Evolutionary conservation across 2,797 vertebrate genomes (phyloP).

Genomic region (Cirrhinus mrigala): DNA sequence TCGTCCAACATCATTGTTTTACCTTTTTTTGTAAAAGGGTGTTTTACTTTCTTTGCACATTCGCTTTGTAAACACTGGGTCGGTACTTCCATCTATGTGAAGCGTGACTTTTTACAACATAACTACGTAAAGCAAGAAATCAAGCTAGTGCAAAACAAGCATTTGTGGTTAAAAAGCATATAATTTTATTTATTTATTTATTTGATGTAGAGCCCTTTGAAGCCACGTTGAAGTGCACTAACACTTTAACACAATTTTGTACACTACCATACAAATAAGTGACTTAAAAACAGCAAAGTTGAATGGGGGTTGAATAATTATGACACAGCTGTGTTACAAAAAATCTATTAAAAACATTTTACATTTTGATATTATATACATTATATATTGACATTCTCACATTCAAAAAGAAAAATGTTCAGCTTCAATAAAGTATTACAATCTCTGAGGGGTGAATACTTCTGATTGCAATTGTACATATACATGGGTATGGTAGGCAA

Average conservation of each 20-base stretch:
- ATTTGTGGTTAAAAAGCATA: too few relatives aligned
- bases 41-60: too few relatives aligned
- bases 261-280: background rate
- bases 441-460: background rate
- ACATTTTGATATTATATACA: background rate
- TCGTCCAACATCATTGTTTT: too few relatives aligned
- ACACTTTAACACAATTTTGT: background rate
- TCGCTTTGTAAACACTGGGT: too few relatives aligned
- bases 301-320: background rate
- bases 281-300: background rate
- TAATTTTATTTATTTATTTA: too few relatives aligned
- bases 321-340: background rate
- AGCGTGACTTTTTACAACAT: too few relatives aligned
- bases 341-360: background rate
- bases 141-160: too few relatives aligned
- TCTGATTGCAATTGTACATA: background rate
- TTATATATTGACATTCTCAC: background rate
- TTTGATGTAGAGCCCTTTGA: too few relatives aligned
- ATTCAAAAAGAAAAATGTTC: background rate
- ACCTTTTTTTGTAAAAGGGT: too few relatives aligned
- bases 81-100: too few relatives aligned
- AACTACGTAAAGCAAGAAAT: too few relatives aligned
- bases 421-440: background rate
- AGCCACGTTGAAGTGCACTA: too few relatives aligned
- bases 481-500: background rate